Conservation (phyloP, 2,888 invertebrate species). For the Melipona beecheii region DNA sequence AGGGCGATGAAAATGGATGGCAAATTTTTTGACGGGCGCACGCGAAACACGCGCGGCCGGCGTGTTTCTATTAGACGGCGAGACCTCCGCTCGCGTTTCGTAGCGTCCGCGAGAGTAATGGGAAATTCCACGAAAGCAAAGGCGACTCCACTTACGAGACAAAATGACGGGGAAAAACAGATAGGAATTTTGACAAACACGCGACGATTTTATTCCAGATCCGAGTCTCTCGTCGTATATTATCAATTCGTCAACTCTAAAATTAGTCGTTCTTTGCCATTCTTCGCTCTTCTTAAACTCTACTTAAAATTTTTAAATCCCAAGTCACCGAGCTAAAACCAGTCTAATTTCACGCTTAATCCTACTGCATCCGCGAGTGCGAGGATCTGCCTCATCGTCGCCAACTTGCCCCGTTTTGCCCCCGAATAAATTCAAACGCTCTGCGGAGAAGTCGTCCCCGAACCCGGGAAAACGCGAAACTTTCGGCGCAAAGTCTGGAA, state of each 20-base stretch:
- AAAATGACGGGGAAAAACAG: neutral
- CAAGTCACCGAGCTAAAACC: neutral
- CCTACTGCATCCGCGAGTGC: neutral
- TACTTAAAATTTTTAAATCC: neutral
- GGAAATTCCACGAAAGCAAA: constrained; percentile 27
- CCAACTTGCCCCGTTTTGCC: constrained; percentile 5
- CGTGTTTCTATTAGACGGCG: constrained; percentile 35
- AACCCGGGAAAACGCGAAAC: constrained; percentile 13
- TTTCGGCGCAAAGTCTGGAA: constrained; percentile 35
- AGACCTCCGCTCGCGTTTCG: constrained; percentile 11
- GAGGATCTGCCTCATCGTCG: neutral
- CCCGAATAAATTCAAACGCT: constrained; percentile 11
- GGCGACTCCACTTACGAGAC: neutral
- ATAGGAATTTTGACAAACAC: neutral
- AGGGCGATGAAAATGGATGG: constrained; percentile 44
- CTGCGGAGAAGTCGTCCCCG: no score
- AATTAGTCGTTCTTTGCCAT: neutral
- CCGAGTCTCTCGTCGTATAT: neutral
- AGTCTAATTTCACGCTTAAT: constrained; percentile 16
- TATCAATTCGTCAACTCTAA: no score
- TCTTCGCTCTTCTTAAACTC: neutral
- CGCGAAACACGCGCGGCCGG: constrained; percentile 3
- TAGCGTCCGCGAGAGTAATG: constrained; percentile 21
- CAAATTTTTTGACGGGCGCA: constrained; percentile 24
- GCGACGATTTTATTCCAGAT: neutral